These are phyloP conservation scores for human (Homo sapiens) DNA, from an alignment of 2,113 vertebrate genomes.

Conservation along the genomic window DNA sequence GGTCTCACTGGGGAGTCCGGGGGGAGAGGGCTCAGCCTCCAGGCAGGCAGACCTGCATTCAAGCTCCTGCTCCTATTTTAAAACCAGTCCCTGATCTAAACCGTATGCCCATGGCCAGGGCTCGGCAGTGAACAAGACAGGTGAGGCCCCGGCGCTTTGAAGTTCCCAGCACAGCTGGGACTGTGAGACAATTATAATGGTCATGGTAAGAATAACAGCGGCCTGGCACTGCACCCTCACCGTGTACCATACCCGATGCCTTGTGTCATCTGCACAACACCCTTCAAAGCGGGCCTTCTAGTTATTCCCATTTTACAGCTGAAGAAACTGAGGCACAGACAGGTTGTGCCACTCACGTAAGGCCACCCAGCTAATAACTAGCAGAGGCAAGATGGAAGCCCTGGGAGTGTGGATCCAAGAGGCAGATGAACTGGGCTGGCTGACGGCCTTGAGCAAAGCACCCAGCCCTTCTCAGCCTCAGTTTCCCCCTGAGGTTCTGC, in stretches of 20 bases:
- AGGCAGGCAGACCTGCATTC: neutral
- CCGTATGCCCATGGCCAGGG: accelerated
- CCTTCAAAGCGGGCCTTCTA: neutral
- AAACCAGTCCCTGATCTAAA: neutral
- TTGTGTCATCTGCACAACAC: accelerated
- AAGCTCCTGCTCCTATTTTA: accelerated
- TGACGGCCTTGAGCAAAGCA: neutral
- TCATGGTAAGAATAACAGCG: accelerated
- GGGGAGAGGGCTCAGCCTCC: accelerated
- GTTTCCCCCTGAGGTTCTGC: neutral
- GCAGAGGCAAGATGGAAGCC: neutral
- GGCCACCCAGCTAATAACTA: neutral
- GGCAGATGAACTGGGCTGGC: neutral
- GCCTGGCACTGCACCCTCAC: accelerated
- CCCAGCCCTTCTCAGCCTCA: neutral
- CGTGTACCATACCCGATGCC: accelerated
- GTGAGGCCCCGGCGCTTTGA: accelerated
- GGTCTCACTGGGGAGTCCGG: accelerated
- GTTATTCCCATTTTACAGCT: no score
- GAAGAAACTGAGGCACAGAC: neutral
- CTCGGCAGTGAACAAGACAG: accelerated
- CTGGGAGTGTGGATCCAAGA: accelerated
- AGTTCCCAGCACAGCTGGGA: accelerated
- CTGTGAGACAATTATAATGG: no score
- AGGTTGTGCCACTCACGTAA: neutral